Evolutionary conservation across 2,113 vertebrate species (phyloP), one percentile per base, ranked within the genome.

Genomic region (Craseonycteris thonglongyai): DNA sequence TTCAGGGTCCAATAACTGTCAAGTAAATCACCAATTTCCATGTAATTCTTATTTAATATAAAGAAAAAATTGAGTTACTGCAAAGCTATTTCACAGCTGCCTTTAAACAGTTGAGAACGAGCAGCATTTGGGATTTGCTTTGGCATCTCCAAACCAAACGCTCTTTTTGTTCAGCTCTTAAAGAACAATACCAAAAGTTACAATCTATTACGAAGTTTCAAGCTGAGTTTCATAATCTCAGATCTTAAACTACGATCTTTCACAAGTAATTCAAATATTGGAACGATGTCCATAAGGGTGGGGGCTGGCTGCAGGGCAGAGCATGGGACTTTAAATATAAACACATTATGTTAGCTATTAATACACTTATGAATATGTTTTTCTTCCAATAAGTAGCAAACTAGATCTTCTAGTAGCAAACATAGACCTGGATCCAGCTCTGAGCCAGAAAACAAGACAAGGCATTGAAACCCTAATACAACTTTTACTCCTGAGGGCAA

Each of bases 1-100:
- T 96, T 89, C 87, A 95, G 66, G 45, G n/a, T 75, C 92, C 93
- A 93, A 74, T 97, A 94, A 94, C 96, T 95, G 96, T 91, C 87
- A 5, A 90, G 87, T 82, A 97, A 97, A 96, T 96, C 94, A 96
- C 91, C 87, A 88, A 94, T 96, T 97, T 97, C 96, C 96, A 94
- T 91, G 84, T 94, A 76, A 80, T 63, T 90, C 94, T 96, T 96
- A 96, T 96, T 96, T 92, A 97, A 97, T 96, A 95, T 91, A 96
- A 94, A 94, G 95, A 94, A 94, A 76, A 89, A 94, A 96, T 95
- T 54, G 42, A 78, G 96, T 97, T 94, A 94, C 92, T 69, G 72
- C 72, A 84, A 95, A 91, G 83, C 93, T 84, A 92, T 95, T 96
- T 97, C 94, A 95, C 95, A 97, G 95, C 96, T 96, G 95, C 54